Evolutionary conservation across 1,140 invertebrate genomes (phyloP), one percentile per base, ranked within the genome.

Genomic region (Drosophila fuyamai): DNA sequence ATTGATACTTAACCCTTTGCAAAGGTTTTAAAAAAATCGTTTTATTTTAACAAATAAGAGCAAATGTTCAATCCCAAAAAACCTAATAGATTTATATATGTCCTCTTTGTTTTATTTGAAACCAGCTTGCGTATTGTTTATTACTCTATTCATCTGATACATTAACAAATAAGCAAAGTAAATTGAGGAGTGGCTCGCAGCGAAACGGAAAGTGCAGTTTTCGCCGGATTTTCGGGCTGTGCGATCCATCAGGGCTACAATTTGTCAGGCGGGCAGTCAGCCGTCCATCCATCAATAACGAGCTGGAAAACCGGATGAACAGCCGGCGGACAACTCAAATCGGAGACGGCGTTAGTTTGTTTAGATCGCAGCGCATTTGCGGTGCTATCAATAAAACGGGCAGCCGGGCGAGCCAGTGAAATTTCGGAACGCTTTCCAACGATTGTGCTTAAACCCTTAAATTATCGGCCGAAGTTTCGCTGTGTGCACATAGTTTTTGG

Each of bases 281-380:
- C 81, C 79, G 58, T 48, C 53, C 54, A 76, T 81, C 78, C 80
- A 85, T 85, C 80, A 83, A 83, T 82, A 70, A 78, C 54, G 61
- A 55, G 76, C 57, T 51, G 53, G 27, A 35, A 41, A 32, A 32
- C 0, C 29, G 29, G 5, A 32, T 32, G 29, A 32, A 32, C 6
- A 7, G 29, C 29, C 29, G 29, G 29, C 6, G 29, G 29, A 32
- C 29, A 32, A 32, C 29, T 32, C 1, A 32, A 32, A 32, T 32
- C 6, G 29, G 29, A 32, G 29, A 14, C 43, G 40, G 36, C 36
- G 29, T 58, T 48, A 76, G 59, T 81, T 80, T 60, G 58, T 72
- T 80, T 65, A 65, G 81, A 53, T 58, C 40, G 36, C 40, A 68
- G 43, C 62, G 59, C 54, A 75, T 67, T 86, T 73, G 74, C 47